Evolutionary conservation across 2,113 vertebrate species (phyloP).

Genomic region (Eolophus roseicapilla): DNA sequence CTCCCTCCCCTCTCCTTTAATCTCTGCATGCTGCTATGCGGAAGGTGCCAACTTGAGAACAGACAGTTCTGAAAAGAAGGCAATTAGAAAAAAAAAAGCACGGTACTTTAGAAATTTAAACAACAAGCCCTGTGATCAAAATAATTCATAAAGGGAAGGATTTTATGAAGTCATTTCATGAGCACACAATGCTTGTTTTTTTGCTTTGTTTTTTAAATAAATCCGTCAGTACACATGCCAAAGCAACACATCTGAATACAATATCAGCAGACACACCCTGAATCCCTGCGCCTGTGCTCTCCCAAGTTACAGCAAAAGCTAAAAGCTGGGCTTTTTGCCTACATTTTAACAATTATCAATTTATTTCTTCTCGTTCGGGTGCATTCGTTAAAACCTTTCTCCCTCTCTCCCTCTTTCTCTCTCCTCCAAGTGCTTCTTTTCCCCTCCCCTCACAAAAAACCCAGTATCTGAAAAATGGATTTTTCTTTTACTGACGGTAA

Average conservation of each 20-base stretch:
- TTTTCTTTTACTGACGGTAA: slow-evolving; percentile 24
- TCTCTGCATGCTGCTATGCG: slow-evolving; percentile 66
- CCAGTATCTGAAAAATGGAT: slow-evolving; percentile 21
- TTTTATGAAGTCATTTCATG: slow-evolving; percentile 80
- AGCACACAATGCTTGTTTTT: slow-evolving; percentile 79
- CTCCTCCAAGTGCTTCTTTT: neutral
- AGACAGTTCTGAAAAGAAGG: slow-evolving; percentile 78
- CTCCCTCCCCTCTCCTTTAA: slow-evolving; percentile 60
- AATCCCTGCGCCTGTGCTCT: slow-evolving; percentile 64
- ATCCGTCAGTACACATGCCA: slow-evolving; percentile 79
- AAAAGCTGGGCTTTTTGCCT: slow-evolving; percentile 54
- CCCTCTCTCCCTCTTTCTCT: neutral
- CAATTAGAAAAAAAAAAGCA: slow-evolving; percentile 73
- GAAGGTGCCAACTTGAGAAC: slow-evolving; percentile 79
- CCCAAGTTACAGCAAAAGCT: slow-evolving; percentile 58
- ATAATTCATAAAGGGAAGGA: slow-evolving; percentile 84
- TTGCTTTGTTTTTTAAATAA: slow-evolving; percentile 81
- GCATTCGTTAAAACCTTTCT: neutral
- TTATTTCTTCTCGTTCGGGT: neutral
- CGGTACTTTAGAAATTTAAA: slow-evolving; percentile 79
- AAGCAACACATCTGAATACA: slow-evolving; percentile 84
- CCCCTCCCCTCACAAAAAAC: neutral
- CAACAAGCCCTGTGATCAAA: slow-evolving; percentile 79
- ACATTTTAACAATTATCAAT: slow-evolving; percentile 39
- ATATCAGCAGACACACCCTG: slow-evolving; percentile 81